These are phyloP conservation scores for Saccopteryx bilineata DNA, from an alignment of 2,113 vertebrate genomes.

Conservation along the genomic window DNA sequence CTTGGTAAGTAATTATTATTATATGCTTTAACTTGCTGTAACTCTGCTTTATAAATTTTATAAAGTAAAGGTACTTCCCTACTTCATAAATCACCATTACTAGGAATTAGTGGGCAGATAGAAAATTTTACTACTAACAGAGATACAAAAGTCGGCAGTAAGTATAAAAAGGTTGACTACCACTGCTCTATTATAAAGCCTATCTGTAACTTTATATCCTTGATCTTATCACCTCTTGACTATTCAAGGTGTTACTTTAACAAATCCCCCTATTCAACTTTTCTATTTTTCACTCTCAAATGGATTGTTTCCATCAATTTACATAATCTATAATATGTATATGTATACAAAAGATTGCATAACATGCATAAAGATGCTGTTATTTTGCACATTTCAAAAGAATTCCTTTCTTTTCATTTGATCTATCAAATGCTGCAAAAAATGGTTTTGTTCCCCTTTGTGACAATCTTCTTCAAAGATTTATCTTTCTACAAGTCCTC, in stretches of 20 bases:
- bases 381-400: slow-evolving; percentile 24
- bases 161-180: too few relatives aligned
- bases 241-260: neutral
- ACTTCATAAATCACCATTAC: too few relatives aligned
- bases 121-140: too few relatives aligned
- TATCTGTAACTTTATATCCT: neutral
- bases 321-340: neutral
- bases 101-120: too few relatives aligned
- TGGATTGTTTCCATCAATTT: neutral
- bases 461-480: slow-evolving; percentile 4
- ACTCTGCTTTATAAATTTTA: too few relatives aligned
- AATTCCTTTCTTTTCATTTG: neutral
- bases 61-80: too few relatives aligned
- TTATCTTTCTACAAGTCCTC: neutral
- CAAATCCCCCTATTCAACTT: neutral
- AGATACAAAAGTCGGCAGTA: too few relatives aligned
- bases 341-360: neutral
- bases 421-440: neutral
- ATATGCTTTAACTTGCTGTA: too few relatives aligned
- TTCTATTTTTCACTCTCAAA: neutral
- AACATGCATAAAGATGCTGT: neutral
- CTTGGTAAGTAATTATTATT: too few relatives aligned
- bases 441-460: neutral
- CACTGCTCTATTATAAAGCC: neutral
- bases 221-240: neutral